These are phyloP conservation scores for Mesembrinibis cayennensis DNA, from an alignment of 2,113 vertebrate genomes.

Conservation along the genomic window DNA sequence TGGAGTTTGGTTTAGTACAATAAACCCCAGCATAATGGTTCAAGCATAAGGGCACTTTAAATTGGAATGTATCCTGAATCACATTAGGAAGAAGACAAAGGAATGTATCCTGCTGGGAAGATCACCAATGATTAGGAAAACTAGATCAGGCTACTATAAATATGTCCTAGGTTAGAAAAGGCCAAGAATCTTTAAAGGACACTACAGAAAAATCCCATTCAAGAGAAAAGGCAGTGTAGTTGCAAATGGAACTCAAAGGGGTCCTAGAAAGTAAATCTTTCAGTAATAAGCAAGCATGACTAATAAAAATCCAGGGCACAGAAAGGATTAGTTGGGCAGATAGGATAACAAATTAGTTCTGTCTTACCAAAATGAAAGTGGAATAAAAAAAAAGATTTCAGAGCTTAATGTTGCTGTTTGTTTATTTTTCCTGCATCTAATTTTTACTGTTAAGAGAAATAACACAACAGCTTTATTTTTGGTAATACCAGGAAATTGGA, in stretches of 20 bases:
- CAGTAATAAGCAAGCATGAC: background rate
- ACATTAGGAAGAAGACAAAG: background rate
- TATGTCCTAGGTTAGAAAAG: background rate
- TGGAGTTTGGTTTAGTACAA: background rate
- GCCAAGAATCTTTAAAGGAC: background rate
- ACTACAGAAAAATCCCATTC: background rate
- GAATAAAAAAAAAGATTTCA: background rate
- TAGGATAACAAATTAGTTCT: background rate
- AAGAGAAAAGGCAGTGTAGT: background rate
- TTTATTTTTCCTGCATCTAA: background rate
- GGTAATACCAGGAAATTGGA: background rate
- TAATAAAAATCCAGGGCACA: background rate
- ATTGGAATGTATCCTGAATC: background rate
- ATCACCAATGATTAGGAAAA: slow-evolving; percentile 14
- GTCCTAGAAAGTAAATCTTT: background rate
- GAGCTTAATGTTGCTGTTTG: background rate
- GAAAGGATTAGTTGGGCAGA: background rate
- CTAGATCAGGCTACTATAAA: slow-evolving; percentile 27
- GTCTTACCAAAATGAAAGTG: background rate
- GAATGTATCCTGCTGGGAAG: background rate
- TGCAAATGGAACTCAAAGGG: background rate
- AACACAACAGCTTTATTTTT: background rate
- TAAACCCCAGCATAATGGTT: background rate
- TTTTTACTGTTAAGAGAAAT: background rate
- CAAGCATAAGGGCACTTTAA: background rate